Evolutionary conservation across 2,797 vertebrate genomes (phyloP).

Genomic region (Pelobates cultripes): DNA sequence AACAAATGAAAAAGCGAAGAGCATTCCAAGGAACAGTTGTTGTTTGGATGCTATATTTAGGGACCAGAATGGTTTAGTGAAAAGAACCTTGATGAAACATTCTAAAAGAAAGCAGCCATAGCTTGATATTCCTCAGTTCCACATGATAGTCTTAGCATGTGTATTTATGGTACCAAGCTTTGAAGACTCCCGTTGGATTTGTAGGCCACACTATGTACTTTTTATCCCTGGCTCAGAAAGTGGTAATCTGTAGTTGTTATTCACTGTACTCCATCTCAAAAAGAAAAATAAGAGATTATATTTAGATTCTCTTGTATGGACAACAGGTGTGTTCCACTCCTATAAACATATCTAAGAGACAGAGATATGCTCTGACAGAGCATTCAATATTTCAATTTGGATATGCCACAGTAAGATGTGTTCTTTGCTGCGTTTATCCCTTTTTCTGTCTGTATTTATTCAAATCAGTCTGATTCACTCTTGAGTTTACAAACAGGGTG

Average conservation of each 20-base stretch:
- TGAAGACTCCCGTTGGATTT: conserved; percentile 19
- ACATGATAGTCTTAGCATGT: conserved; percentile 41
- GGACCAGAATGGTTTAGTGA: conserved; percentile 22
- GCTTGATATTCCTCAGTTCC: conserved; percentile 26
- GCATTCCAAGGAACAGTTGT: conserved; percentile 28
- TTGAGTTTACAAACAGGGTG: no score
- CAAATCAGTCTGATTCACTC: no score
- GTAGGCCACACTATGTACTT: conserved; percentile 25
- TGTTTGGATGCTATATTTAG: conserved; percentile 34
- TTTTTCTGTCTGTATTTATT: no score
- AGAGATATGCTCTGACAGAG: no score
- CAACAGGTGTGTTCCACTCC: no score
- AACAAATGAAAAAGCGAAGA: neutral
- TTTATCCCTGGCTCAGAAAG: conserved; percentile 29
- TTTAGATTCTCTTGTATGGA: no score
- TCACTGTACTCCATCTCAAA: neutral
- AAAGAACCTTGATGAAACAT: conserved; percentile 30
- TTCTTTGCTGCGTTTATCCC: no score
- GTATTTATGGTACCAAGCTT: conserved; percentile 28
- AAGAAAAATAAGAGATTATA: neutral
- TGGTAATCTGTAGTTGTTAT: conserved; percentile 28
- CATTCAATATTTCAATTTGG: no score
- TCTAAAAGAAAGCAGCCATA: conserved; percentile 14
- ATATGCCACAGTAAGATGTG: no score
- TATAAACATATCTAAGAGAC: no score